A percentile compares a stretch with the other conserved stretches of the same genome.
Evolutionary conservation across 2,113 vertebrate species (phyloP).

Genomic region (Harpagus bidentatus): DNA sequence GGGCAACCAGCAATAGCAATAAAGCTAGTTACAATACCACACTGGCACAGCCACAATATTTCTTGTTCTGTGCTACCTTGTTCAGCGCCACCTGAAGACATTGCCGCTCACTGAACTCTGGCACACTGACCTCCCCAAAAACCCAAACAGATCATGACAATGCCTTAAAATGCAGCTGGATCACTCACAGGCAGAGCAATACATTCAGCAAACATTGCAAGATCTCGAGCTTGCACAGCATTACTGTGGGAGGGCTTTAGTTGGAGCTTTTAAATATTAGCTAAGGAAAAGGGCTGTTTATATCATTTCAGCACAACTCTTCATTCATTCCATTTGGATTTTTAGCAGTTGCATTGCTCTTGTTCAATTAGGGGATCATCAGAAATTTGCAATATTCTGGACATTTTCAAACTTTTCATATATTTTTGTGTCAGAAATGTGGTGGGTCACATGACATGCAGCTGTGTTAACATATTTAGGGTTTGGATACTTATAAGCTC

Average conservation of each 20-base stretch:
- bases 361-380: not conserved
- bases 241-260: not conserved
- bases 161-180: not conserved
- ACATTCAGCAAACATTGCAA: not conserved
- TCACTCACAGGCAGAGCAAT: not conserved
- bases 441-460: constrained; percentile 14
- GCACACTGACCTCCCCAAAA: not conserved
- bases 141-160: not conserved
- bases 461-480: constrained; percentile 44
- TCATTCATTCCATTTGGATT: not conserved
- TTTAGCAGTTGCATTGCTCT: not conserved
- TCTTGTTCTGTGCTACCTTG: not conserved
- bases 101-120: not conserved
- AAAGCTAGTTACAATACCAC: not conserved
- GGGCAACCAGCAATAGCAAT: not conserved
- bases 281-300: not conserved
- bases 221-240: not conserved
- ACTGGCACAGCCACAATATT: not conserved
- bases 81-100: not conserved
- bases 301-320: not conserved
- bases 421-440: constrained; percentile 19
- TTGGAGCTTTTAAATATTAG: not conserved
- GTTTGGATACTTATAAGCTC: constrained; percentile 5
- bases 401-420: constrained; percentile 1
- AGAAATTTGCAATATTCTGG: constrained; percentile 3